Evolutionary conservation across 2,888 invertebrate species (phyloP).

Genomic region (Oligia strigilis): DNA sequence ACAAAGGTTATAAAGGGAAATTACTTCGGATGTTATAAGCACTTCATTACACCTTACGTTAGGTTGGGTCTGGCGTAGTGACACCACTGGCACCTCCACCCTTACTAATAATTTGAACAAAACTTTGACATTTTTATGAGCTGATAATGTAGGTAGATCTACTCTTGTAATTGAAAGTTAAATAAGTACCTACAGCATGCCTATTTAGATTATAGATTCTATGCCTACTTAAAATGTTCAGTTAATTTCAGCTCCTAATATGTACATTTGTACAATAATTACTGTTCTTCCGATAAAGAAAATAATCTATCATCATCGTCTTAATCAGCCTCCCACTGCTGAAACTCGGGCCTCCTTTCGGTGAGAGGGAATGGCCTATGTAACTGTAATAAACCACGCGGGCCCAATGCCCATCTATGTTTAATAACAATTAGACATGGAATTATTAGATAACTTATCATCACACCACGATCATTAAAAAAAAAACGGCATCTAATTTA

Average conservation of each 20-base stretch:
- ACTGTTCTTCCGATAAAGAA: not conserved
- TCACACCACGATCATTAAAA: not conserved
- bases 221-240: not conserved
- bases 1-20: constrained; percentile 72
- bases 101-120: constrained; percentile 22
- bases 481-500: not conserved
- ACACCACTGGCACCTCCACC: constrained; percentile 28
- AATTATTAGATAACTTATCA: not conserved
- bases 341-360: too few species aligned
- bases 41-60: constrained; percentile 72
- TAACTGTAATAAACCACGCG: not conserved
- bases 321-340: too few species aligned
- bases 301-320: not conserved
- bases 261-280: not conserved
- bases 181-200: not conserved
- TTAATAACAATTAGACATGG: too few species aligned
- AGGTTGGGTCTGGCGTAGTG: constrained; percentile 53
- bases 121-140: constrained; percentile 21
- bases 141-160: constrained; percentile 7
- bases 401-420: not conserved
- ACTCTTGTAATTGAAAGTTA: constrained; percentile 17
- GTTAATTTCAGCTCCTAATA: not conserved
- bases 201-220: not conserved
- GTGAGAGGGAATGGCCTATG: not conserved
- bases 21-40: constrained; percentile 73